Conservation (phyloP, 2,113 vertebrate genomes). For the Rostratula benghalensis region DNA sequence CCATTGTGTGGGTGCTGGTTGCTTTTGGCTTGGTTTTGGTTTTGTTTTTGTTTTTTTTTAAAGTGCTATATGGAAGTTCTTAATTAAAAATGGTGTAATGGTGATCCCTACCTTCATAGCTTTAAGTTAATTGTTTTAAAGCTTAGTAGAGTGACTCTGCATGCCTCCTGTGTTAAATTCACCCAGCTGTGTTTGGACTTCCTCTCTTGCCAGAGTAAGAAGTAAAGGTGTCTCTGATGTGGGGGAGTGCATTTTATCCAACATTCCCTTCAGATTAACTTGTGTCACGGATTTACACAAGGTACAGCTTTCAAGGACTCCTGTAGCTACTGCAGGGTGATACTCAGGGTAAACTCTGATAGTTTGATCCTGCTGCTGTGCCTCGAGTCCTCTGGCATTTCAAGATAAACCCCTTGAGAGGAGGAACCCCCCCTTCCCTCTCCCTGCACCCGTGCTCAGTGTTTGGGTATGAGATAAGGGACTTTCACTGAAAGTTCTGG, state of each 20-base stretch:
- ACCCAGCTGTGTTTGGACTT: not conserved
- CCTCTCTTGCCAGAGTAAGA: not conserved
- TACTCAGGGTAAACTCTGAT: accelerated
- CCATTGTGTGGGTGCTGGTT: not conserved
- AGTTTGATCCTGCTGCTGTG: not conserved
- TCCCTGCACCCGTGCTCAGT: too few species aligned
- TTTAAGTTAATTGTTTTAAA: not conserved
- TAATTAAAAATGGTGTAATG: not conserved
- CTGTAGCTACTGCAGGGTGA: accelerated
- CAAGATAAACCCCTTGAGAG: accelerated
- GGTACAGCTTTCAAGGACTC: not conserved
- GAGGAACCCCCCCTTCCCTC: not conserved
- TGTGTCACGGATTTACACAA: not conserved
- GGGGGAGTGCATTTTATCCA: not conserved
- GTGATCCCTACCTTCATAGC: not conserved
- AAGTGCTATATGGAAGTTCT: not conserved
- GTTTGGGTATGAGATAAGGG: accelerated
- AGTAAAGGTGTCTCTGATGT: too few species aligned
- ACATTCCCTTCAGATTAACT: not conserved
- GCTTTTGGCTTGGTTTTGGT: not conserved
- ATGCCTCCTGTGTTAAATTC: not conserved
- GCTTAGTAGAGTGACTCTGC: accelerated
- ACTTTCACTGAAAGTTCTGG: not conserved
- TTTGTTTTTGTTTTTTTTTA: not conserved
- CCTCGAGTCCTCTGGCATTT: not conserved